A percentile compares a stretch with the other conserved stretches of the same genome.
These are phyloP conservation scores for Phenganax subtilis DNA, from an alignment of 92 coral and sea anemone genomes.

Conservation along the genomic window DNA sequence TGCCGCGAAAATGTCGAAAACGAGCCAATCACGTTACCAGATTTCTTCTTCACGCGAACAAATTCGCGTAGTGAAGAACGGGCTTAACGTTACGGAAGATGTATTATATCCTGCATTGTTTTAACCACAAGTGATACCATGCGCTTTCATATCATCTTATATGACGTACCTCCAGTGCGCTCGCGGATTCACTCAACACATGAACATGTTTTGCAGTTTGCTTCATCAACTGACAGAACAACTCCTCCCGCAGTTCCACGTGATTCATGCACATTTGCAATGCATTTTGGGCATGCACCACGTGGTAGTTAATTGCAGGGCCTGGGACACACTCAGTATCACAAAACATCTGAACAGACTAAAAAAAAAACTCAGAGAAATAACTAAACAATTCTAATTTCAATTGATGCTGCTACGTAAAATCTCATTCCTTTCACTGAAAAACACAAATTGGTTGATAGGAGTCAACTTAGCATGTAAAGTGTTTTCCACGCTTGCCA, in stretches of 20 bases:
- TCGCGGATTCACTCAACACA: conserved; percentile 32
- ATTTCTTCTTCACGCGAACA: no score
- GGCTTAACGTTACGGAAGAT: conserved; percentile 25
- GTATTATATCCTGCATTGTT: background rate
- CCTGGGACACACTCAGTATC: conserved; percentile 80
- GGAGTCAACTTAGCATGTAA: no score
- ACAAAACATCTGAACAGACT: conserved; percentile 84
- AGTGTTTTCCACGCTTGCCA: no score
- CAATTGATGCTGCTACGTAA: no score
- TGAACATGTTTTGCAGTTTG: conserved; percentile 92
- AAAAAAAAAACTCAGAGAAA: conserved; percentile 5
- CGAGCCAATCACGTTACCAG: no score
- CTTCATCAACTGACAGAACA: conserved; percentile 85
- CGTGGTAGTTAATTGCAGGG: conserved; percentile 91
- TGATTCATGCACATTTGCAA: conserved; percentile 77
- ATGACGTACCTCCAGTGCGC: conserved; percentile 21
- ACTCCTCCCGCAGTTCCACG: conserved; percentile 88
- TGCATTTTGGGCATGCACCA: conserved; percentile 99
- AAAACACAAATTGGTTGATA: no score
- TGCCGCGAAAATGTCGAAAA: no score
- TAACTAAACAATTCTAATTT: no score
- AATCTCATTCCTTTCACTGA: no score
- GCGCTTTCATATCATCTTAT: no score
- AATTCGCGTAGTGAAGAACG: no score
- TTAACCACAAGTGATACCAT: no score